Evolutionary conservation across 2,888 invertebrate genomes (phyloP).

Genomic region (Clepsis dumicolana): DNA sequence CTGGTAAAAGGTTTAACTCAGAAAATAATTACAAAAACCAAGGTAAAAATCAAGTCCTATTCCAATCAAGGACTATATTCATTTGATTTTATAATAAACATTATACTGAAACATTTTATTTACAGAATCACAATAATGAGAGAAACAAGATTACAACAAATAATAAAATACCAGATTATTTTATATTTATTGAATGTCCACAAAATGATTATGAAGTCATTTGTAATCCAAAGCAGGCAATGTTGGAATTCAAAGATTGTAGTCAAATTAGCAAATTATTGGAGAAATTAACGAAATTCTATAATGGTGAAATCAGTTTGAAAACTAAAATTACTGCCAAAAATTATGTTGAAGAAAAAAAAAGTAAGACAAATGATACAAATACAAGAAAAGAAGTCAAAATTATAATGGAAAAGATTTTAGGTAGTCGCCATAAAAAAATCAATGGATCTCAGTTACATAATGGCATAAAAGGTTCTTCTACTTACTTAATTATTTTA

Average conservation of each 20-base stretch:
- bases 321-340: constrained; percentile 50
- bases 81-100: no score
- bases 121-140: constrained; percentile 51
- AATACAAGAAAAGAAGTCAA: constrained; percentile 69
- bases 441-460: constrained; percentile 64
- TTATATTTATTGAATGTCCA: constrained; percentile 86
- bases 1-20: constrained; percentile 53
- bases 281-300: constrained; percentile 69
- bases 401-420: constrained; percentile 73
- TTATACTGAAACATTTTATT: constrained; percentile 29
- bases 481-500: neutral
- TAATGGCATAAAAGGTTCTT: constrained; percentile 75
- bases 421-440: constrained; percentile 67
- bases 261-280: constrained; percentile 64
- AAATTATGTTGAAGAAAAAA: constrained; percentile 44
- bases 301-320: constrained; percentile 59
- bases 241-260: constrained; percentile 86
- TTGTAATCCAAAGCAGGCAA: constrained; percentile 75
- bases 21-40: constrained; percentile 54
- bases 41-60: constrained; percentile 51
- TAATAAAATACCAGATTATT: constrained; percentile 72
- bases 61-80: neutral
- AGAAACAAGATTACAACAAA: constrained; percentile 51
- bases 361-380: constrained; percentile 44
- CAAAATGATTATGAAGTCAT: constrained; percentile 83